These are phyloP conservation scores for Zoroaster sp. DNA, from an alignment of 53 echinoderm and acorn worm species.

Conservation along the genomic window DNA sequence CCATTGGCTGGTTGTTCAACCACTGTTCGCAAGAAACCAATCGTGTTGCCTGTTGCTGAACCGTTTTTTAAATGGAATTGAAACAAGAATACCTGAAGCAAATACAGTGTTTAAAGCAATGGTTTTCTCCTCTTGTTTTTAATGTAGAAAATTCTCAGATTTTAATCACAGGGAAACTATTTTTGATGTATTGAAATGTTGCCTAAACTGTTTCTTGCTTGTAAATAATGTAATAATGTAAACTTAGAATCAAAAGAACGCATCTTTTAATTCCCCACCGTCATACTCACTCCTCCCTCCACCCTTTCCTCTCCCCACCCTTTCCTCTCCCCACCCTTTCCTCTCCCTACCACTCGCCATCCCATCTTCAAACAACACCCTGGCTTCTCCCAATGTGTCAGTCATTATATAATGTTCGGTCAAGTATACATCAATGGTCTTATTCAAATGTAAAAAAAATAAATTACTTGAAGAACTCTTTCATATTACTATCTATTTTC, in stretches of 20 bases:
- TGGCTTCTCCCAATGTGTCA: background rate
- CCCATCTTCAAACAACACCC: background rate
- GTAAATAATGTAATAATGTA: conserved; percentile 42
- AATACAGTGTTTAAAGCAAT: background rate
- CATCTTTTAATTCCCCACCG: background rate
- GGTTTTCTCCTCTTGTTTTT: background rate
- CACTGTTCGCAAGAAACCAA: background rate
- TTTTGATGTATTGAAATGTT: background rate
- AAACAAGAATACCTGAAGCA: background rate
- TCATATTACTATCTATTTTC: background rate
- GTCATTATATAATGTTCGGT: background rate
- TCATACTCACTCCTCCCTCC: background rate
- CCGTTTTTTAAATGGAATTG: background rate
- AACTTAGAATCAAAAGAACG: background rate
- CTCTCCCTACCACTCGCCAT: background rate
- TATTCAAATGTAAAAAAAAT: background rate
- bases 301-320: background rate
- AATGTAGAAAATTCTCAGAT: background rate
- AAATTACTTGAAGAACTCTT: background rate
- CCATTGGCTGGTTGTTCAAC: background rate
- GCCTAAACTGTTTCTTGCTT: background rate
- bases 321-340: background rate
- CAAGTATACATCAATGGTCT: background rate
- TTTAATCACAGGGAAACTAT: background rate
- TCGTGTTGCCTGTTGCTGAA: background rate